Evolutionary conservation across 2,113 vertebrate species (phyloP), one percentile per base, ranked within the genome.

Genomic region (Ammodramus savannarum): DNA sequence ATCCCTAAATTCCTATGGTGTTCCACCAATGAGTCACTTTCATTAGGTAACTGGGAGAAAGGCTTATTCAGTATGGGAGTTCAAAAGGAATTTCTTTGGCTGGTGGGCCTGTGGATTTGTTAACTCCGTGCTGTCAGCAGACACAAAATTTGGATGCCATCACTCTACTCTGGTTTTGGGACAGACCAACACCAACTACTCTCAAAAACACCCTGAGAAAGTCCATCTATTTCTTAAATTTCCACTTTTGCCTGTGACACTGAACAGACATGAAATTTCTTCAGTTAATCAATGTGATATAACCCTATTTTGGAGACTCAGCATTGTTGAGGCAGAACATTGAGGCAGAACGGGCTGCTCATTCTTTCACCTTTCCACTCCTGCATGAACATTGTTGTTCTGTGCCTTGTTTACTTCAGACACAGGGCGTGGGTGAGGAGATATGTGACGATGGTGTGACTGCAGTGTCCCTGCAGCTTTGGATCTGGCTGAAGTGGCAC

Each of bases 261-360:
- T n/a, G 43, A 26, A 44, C 21, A 51, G 13, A 48, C 0, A 1
- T 61, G 71, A 79, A 57, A 36, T 36, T 65, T 61, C 39, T 75
- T 32, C 27, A 57, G 36, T 1, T 2, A 69, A 34, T 59, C 13
- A 68, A 21, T 25, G 16, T 0, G 0, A 16, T 52, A 59, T 9
- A 38, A 49, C 14, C 61, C 71, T 67, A 12, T 67, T 84, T 31
- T 21, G 51, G 51, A 86, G 59, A 46, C 27, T 38, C 49, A 38
- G 0, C 25, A 32, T 43, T 38, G 15, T 41, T 41, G 36, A 38
- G 58, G 25, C 27, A 61, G 36, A 38, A 38, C 16, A 38, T 19
- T 61, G 65, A 71, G 14, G 16, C 49, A 27, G 23, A n/a, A 68
- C 44, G 21, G 32, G 9, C 51, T 77, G 26, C 8, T 32, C 13